Evolutionary conservation across 2,797 vertebrate genomes (phyloP), one percentile per base, ranked within the genome.

Genomic region (Sphaeramia orbicularis): DNA sequence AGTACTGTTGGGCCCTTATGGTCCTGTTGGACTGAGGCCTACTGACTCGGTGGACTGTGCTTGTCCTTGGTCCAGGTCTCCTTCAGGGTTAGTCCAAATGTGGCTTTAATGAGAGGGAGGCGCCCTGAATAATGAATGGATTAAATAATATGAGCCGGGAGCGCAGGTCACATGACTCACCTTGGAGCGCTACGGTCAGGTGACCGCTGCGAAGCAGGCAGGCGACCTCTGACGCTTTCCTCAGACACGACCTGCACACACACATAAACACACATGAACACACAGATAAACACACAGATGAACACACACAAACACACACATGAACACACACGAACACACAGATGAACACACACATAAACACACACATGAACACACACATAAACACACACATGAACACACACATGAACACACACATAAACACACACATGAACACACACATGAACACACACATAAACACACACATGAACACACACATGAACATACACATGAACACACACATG

Each of bases 151-250:
- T 4, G 79, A 88, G 79, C 78, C 5, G 32, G 30, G 45, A 37
- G 45, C 1, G 16, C n/a, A 52, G 41, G 53, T 87, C 88, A 87
- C 42, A 67, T 85, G 84, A 91, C 91, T 85, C 85, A 98, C 97
- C 97, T 94, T 98, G 97, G 77, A 99, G 95, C 3, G 96, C 92
- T 44, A 99, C 93, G 0, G 96, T 96, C 83, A 97, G 92, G 78
- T 93, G 92, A 41, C 91, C 91, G 19, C 95, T 91, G 0, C 89
- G 94, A 45, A 99, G 94, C 78, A 99, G 90, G 12, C 93, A 93
- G 0, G 92, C 91, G 11, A 97, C 93, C 59, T 99, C 97, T 0
- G 88, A 93, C 0, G 97, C 96, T 83, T 97, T 99, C 69, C 93
- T 95, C 83, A 99, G 84, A 86, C 95, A 98, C 43, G 89, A 86